A percentile compares a stretch with the other conserved stretches of the same genome.
Conservation (phyloP, 2,888 invertebrate species). For the Melieria crassipennis region DNA sequence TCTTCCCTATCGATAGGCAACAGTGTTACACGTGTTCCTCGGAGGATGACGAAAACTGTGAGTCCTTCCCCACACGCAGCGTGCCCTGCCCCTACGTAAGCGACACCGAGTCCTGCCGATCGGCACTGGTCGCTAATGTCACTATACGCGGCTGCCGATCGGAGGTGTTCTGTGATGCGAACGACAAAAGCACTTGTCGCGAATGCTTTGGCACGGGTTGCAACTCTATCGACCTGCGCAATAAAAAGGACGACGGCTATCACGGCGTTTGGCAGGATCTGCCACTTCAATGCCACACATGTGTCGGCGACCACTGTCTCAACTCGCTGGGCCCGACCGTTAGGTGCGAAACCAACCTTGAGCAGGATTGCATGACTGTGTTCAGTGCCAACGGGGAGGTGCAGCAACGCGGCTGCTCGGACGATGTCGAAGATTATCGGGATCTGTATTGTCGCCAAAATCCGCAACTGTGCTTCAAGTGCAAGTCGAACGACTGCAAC, state of each 20-base stretch:
- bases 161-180: conserved; percentile 48
- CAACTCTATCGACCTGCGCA: conserved; percentile 55
- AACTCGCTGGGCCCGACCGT: conserved; percentile 52
- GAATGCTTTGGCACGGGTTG: conserved; percentile 53
- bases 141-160: conserved; percentile 60
- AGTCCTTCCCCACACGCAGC: conserved; percentile 49
- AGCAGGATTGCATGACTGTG: conserved; percentile 60
- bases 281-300: conserved; percentile 56
- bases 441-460: conserved; percentile 55
- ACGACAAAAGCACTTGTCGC: conserved; percentile 53
- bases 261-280: conserved; percentile 59
- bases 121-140: conserved; percentile 47
- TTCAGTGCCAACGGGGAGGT: conserved; percentile 52
- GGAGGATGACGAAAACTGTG: conserved; percentile 51
- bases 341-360: conserved; percentile 45
- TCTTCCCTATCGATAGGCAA: conserved; percentile 56
- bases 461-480: conserved; percentile 51
- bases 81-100: conserved; percentile 48
- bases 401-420: conserved; percentile 55
- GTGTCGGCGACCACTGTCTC: conserved; percentile 53
- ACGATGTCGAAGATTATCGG: conserved; percentile 57
- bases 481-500: conserved; percentile 63
- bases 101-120: conserved; percentile 52
- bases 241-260: conserved; percentile 56
- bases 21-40: conserved; percentile 56